Conservation (phyloP, 1,140 invertebrate genomes). For the Aphis gossypii region DNA sequence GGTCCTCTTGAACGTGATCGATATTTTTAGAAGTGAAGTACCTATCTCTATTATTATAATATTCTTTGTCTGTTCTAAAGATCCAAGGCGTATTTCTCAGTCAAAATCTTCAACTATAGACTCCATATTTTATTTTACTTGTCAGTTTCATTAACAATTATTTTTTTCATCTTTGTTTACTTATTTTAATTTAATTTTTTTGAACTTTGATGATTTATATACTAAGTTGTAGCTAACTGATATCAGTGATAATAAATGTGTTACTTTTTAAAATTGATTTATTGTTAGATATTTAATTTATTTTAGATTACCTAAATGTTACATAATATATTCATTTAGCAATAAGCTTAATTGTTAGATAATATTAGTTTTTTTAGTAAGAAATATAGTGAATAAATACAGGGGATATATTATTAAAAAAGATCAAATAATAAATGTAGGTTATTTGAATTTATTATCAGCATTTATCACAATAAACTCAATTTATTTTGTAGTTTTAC, state of each 20-base stretch:
- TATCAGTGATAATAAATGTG: background rate
- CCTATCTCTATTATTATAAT: background rate
- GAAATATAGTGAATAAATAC: background rate
- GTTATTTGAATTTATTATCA: background rate
- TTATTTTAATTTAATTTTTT: background rate
- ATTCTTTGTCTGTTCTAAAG: background rate
- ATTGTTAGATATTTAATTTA: background rate
- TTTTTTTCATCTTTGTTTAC: background rate
- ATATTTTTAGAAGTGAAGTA: background rate
- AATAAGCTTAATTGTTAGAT: too few species aligned
- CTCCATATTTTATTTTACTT: background rate
- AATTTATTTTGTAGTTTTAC: background rate
- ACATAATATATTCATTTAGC: too few species aligned
- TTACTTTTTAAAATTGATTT: background rate
- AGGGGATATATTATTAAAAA: background rate
- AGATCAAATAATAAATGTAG: background rate
- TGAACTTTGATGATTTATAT: background rate
- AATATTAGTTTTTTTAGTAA: background rate
- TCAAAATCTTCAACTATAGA: background rate
- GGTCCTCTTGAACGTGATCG: background rate
- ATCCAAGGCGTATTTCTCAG: background rate
- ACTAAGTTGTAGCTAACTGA: background rate
- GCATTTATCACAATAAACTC: background rate
- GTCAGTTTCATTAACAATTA: background rate
- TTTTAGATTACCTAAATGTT: background rate